phyloP scores from a whole-genome alignment of 2,888 invertebrate species.

The Lasioglossum morio region DNA sequence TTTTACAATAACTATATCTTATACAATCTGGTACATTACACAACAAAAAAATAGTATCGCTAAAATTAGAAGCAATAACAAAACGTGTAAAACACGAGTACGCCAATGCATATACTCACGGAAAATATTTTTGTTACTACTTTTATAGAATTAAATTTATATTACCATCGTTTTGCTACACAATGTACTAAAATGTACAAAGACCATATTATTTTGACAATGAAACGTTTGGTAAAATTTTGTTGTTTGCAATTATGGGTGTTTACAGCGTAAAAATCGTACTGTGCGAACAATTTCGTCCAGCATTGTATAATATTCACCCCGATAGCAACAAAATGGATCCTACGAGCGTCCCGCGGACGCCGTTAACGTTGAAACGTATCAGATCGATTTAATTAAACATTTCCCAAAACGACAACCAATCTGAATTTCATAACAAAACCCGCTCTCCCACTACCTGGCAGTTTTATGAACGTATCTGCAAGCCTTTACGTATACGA shows the following conservation, averaged over 20 bases:
- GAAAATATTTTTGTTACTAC: conserved; percentile 6
- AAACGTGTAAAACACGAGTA: not conserved
- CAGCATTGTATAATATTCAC: conserved; percentile 25
- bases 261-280: not conserved
- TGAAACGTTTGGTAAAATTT: not conserved
- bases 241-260: not conserved
- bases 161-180: not conserved
- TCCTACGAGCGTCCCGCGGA: conserved; percentile 2
- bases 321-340: conserved; percentile 24
- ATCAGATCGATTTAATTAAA: conserved; percentile 8
- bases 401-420: conserved; percentile 18
- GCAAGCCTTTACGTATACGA: conserved; percentile 37
- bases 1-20: not conserved
- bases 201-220: not conserved
- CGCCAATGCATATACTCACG: not conserved
- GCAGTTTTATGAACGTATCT: conserved; percentile 37
- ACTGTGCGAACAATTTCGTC: not conserved
- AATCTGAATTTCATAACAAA: conserved; percentile 26
- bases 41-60: not conserved
- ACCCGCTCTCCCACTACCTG: conserved; percentile 27
- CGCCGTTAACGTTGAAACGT: not conserved
- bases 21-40: not conserved
- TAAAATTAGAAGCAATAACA: conserved; percentile 3
- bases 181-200: conserved; percentile 6
- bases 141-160: not conserved